Base-by-base conservation (phyloP, 2,113 vertebrate genomes). In the Formicarius rufipectus region DNA sequence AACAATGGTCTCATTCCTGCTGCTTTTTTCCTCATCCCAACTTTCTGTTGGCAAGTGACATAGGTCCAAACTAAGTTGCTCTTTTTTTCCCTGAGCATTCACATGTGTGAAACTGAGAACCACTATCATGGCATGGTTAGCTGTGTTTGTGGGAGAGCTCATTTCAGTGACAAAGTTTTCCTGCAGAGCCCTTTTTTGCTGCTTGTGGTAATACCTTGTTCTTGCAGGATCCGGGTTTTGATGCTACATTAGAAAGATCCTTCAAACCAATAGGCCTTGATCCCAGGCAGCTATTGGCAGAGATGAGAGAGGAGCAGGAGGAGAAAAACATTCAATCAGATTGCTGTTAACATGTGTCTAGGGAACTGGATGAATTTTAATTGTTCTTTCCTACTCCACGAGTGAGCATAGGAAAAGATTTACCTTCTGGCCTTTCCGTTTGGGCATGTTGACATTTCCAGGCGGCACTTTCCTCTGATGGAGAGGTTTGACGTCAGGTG, bases 401-500 rank as follows among this genome's bases (percentile, higher is more conserved):
- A 90, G 76, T 22, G 89, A 96, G 90, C 74, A 84, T 73, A 91
- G 88, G 75, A 90, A 86, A 69, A 77, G 71, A 79, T 89, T 80
- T 95, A 96, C 88, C 89, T 86, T 93, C 91, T 86, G 92, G 90
- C 91, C 88, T 94, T 92, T 95, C 92, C 66, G 64, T 85, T 90
- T 92, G 84, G 83, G 79, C 89, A 86, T 84, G 93, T 94, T 97
- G 95, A 96, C 94, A 96, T 95, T 97, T 97, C 94, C 97, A 96
- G 95, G 93, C 76, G 44, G 77, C 37, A 50, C 55, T 95, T 85
- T 85, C 78, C 89, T 96, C 95, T 97, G 97, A 97, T 96, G 95
- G 90, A 91, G 94, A 90, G 89, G 45, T 94, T 90, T 97, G 97
- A 97, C 96, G 76, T 97, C 95, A 76, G 55, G 94, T 92, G 90